Conservation (phyloP, 2,888 invertebrate species). For the Hypselothyrea guttata region DNA sequence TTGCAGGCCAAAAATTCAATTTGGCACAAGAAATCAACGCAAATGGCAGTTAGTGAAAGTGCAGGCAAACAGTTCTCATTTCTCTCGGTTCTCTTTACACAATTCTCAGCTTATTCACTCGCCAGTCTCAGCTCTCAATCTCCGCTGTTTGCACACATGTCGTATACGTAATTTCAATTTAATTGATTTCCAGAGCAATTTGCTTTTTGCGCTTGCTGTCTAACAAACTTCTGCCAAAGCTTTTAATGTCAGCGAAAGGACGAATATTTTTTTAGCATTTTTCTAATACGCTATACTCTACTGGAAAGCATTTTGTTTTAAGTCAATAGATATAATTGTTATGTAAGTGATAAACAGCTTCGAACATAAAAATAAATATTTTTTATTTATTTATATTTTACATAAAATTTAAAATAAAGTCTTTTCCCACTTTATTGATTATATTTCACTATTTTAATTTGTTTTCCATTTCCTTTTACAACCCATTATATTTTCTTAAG, state of each 20-base stretch:
- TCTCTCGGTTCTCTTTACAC: neutral
- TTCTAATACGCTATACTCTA: neutral
- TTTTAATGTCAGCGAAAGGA: slow-evolving; percentile 46
- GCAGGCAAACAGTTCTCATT: neutral
- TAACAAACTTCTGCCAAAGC: slow-evolving; percentile 58
- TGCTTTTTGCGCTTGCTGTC: slow-evolving; percentile 29
- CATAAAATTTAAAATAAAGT: too few relatives aligned
- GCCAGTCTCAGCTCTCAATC: neutral
- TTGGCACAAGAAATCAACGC: slow-evolving; percentile 41
- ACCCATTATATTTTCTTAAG: too few relatives aligned
- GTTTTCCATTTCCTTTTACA: neutral
- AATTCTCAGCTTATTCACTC: neutral
- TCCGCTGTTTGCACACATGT: slow-evolving; percentile 55
- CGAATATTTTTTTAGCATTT: slow-evolving; percentile 24
- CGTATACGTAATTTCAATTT: slow-evolving; percentile 73
- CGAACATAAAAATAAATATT: too few relatives aligned
- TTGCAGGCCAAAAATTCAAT: slow-evolving; percentile 38
- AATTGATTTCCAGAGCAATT: slow-evolving; percentile 65
- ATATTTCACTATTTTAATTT: too few relatives aligned
- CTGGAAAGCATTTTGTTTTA: slow-evolving; percentile 1
- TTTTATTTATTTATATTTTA: too few relatives aligned
- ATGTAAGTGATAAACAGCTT: too few relatives aligned
- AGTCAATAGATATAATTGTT: too few relatives aligned
- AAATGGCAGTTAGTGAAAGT: slow-evolving; percentile 43
- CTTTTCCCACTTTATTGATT: too few relatives aligned